Evolutionary conservation across 2,797 vertebrate genomes (phyloP).

Genomic region (Luscinia megarhynchos): DNA sequence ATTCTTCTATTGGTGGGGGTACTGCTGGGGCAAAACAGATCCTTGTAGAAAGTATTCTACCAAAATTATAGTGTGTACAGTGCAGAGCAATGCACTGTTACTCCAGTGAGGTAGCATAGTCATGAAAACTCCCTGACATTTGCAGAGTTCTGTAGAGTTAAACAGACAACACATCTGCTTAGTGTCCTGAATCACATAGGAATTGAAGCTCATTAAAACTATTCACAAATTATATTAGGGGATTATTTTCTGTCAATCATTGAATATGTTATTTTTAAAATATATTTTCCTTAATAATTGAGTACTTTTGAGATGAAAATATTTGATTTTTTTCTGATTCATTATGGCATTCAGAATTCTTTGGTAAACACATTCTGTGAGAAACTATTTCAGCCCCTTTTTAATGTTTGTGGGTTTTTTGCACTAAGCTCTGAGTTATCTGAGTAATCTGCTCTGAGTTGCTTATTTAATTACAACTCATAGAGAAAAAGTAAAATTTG

Average conservation of each 20-base stretch:
- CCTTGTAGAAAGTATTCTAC: background rate
- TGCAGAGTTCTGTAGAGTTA: background rate
- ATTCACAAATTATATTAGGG: background rate
- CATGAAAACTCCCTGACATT: background rate
- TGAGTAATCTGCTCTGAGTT: background rate
- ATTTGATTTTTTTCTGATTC: background rate
- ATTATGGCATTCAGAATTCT: background rate
- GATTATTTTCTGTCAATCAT: background rate
- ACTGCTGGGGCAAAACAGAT: background rate
- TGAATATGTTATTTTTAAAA: background rate
- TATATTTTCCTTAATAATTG: background rate
- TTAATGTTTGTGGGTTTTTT: background rate
- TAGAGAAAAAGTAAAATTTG: slow-evolving; percentile 29
- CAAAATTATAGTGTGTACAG: background rate
- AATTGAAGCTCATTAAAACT: background rate
- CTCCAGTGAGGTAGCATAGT: background rate
- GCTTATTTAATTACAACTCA: slow-evolving; percentile 40
- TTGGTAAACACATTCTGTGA: background rate
- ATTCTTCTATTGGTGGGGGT: background rate
- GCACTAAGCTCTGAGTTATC: background rate
- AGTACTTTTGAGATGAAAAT: background rate
- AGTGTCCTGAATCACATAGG: background rate
- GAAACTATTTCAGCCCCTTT: background rate
- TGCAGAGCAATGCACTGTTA: background rate
- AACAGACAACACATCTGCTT: background rate